Evolutionary conservation across 2,888 invertebrate genomes (phyloP).

Genomic region (Eulithis prunata): DNA sequence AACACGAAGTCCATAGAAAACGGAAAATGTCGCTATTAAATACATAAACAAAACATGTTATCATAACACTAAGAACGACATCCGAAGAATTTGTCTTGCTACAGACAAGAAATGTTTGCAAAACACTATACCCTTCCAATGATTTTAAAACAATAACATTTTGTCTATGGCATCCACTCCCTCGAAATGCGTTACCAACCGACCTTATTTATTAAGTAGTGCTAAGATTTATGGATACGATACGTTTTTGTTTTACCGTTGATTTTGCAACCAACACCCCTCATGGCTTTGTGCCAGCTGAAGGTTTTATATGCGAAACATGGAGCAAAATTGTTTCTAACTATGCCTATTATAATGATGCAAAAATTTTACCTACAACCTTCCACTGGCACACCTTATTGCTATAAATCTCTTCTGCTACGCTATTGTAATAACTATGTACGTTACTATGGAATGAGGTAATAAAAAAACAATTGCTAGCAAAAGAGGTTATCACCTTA

Average conservation of each 20-base stretch:
- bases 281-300: constrained; percentile 80
- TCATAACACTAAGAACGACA: constrained; percentile 77
- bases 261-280: constrained; percentile 82
- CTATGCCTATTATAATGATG: constrained; percentile 43
- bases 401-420: constrained; percentile 71
- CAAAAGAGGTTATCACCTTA: constrained; percentile 35
- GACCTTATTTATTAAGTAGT: constrained; percentile 69
- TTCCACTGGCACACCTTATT: constrained; percentile 78
- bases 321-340: constrained; percentile 50
- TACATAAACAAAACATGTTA: constrained; percentile 81
- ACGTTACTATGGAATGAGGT: neutral
- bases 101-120: constrained; percentile 76
- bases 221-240: constrained; percentile 78
- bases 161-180: constrained; percentile 48
- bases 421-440: constrained; percentile 28
- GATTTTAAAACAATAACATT: constrained; percentile 74
- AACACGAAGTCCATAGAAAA: constrained; percentile 67
- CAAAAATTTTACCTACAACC: constrained; percentile 60
- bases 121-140: constrained; percentile 75
- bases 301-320: constrained; percentile 73
- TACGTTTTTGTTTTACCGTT: constrained; percentile 79
- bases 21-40: constrained; percentile 75
- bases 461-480: constrained; percentile 28
- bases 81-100: constrained; percentile 77
- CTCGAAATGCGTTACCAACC: constrained; percentile 64